These are phyloP conservation scores for Brachypalpus laphriformis DNA, from an alignment of 2,888 invertebrate genomes.

Conservation along the genomic window DNA sequence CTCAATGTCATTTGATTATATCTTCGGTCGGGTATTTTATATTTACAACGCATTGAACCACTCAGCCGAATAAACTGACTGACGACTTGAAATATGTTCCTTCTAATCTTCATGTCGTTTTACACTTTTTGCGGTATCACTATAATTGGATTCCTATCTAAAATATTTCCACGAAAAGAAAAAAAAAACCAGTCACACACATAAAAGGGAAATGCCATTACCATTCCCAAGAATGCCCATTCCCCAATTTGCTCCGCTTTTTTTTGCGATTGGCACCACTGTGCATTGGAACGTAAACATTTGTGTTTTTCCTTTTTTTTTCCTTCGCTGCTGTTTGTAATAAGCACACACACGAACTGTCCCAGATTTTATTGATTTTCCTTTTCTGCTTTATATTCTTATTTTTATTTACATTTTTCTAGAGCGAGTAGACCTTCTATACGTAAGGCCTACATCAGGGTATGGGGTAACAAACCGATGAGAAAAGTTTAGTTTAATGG, in stretches of 20 bases:
- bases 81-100: not conserved
- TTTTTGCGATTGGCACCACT: conserved; percentile 47
- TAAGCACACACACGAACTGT: conserved; percentile 73
- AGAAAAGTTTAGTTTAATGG: conserved; percentile 23
- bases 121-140: conserved; percentile 4
- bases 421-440: not conserved
- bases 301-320: conserved; percentile 18
- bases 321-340: not conserved
- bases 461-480: not conserved
- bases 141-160: conserved; percentile 36
- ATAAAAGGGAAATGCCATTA: conserved; percentile 15
- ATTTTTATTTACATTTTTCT: conserved; percentile 12
- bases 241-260: not conserved
- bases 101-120: not conserved
- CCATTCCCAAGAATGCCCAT: conserved; percentile 26
- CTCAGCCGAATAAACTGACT: not conserved
- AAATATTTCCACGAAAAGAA: conserved; percentile 3
- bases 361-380: conserved; percentile 82
- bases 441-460: not conserved
- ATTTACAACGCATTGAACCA: too few species aligned
- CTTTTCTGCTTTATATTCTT: conserved; percentile 17
- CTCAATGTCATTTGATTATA: too few species aligned
- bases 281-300: conserved; percentile 44
- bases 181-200: not conserved
- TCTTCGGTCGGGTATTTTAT: too few species aligned